Base-by-base conservation (phyloP, 2,888 invertebrate genomes). In the Sinopyrophorus schimmeli region DNA sequence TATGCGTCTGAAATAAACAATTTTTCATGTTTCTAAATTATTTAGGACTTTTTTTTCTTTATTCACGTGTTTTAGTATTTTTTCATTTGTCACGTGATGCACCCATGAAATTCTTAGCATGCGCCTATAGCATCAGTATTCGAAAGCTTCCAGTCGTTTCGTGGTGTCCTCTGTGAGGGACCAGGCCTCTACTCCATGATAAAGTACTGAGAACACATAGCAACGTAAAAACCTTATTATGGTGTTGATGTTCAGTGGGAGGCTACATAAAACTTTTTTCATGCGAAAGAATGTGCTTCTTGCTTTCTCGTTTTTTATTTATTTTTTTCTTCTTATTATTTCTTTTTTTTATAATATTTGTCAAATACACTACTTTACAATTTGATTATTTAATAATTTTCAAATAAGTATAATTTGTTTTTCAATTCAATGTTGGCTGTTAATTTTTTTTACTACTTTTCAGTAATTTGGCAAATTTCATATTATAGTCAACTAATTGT, bases 211-310 rank as follows among this genome's bases (percentile, higher is more conserved):
- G 20, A 20, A 20, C 20, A 20, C 20, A 20, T 39, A 39, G 15
- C 28, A 34, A 17, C 17, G 11, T 18, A 27, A 5, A 27, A 39
- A 30, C 7, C 28, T 14, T 3, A 34, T 20, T 28, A 30, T 39
- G 16, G 10, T 3, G 17, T 32, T 7, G 24, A 24, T 6, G 18
- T 6, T 18, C 18, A 6, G 18, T 18, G 5, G 4, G 6, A 6
- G 18, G n/a, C n/a, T n/a, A 18, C 18, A 18, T 18, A 5, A 5
- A 6, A 6, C 18, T 18, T 18, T 18, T 18, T 18, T 6, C 18
- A 3, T 5, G 24, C 24, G 24, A 3, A 3, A 7, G n/a, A 24
- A 7, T 24, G 24, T 9, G 9, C 24, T 24, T 9, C 24, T 20
- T 20, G 20, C 20, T 6, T 20, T 20, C 20, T 20, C 20, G 20